Evolutionary conservation across 2,113 vertebrate genomes (phyloP), one percentile per base, ranked within the genome.

Genomic region (human): DNA sequence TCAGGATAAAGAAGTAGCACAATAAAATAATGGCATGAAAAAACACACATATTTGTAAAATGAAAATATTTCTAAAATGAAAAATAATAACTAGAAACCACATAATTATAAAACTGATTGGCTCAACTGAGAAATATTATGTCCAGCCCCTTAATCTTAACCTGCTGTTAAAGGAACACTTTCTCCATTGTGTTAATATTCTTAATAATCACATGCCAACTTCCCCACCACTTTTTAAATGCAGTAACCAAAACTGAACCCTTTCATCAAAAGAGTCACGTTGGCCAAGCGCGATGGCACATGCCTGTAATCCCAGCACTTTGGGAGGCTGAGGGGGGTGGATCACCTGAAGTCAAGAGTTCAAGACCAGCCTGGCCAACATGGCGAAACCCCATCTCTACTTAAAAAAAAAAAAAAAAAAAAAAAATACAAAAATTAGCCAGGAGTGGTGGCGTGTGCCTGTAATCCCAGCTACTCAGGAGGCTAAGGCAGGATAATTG

Each of bases 91-190:
- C 52, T 73, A 90, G 38, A 90, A 93, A 57, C 17, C 23, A 83
- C n/a, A 87, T 55, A 89, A 94, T 81, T 89, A 64, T 38, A 82
- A 96, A 96, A 57, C 35, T 27, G 10, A 50, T 43, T 83, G n/a
- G 14, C 40, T 93, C 48, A 83, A 68, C 3, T 45, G 70, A 79
- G 35, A 94, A 96, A 85, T 78, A 32, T 11, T 27, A 78, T 22
- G 1, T 38, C 35, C 52, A 93, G 27, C 30, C 35, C 8, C 64
- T 55, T 50, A 64, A 95, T 32, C 38, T 59, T 76, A 25, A 94
- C 48, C 30, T 17, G 5, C 61, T 88, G 79, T 61, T 70, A 48
- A 68, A 55, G 16, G n/a, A 45, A 57, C 32, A 14, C 35, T 75
- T 68, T 92, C 92, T 48, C 40, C 14, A 86, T 38, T 73, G 59